These are phyloP conservation scores for Dasysyrphus tricinctus DNA, from an alignment of 2,888 invertebrate genomes.

Conservation along the genomic window DNA sequence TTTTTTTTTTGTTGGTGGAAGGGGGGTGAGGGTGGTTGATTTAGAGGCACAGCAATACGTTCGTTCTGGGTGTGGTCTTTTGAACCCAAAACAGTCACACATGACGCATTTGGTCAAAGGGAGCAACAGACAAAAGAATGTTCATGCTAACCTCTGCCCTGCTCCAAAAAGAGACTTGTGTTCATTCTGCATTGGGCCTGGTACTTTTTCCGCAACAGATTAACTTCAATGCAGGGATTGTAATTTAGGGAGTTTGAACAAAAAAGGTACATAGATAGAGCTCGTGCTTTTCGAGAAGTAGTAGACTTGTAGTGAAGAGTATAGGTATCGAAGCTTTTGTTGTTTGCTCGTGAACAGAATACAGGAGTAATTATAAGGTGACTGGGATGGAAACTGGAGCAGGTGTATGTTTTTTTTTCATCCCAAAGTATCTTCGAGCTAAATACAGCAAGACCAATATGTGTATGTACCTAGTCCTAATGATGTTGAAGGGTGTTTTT, in stretches of 20 bases:
- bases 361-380: slow-evolving; percentile 47
- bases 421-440: background rate
- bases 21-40: background rate
- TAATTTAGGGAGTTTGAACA: background rate
- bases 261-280: background rate
- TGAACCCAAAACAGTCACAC: slow-evolving; percentile 43
- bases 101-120: slow-evolving; percentile 35
- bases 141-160: slow-evolving; percentile 1
- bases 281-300: background rate
- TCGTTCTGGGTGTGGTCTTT: slow-evolving; percentile 23
- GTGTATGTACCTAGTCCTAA: slow-evolving; percentile 25
- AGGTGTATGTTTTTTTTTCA: slow-evolving; percentile 44
- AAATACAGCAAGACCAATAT: background rate
- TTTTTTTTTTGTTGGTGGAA: background rate
- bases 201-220: background rate
- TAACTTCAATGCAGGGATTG: background rate
- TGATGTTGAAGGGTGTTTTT: background rate
- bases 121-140: background rate
- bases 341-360: slow-evolving; percentile 7
- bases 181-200: background rate
- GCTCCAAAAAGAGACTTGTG: background rate
- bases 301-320: background rate
- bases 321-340: slow-evolving; percentile 32
- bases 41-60: background rate
- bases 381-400: slow-evolving; percentile 49